These are phyloP conservation scores for Cinclus cinclus DNA, from an alignment of 2,113 vertebrate species.

Conservation along the genomic window DNA sequence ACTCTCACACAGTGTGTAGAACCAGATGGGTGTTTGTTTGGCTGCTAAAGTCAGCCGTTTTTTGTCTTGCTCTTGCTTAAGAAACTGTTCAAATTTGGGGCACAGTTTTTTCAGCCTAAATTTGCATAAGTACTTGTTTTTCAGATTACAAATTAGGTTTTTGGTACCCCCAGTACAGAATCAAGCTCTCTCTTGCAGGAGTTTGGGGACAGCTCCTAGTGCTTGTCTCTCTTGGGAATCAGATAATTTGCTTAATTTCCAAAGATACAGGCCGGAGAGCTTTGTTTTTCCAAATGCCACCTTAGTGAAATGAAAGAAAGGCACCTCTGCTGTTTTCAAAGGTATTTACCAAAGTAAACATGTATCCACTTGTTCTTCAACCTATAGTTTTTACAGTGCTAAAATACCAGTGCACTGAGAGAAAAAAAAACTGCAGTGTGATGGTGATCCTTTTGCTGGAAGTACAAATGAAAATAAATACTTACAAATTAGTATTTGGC, in stretches of 20 bases:
- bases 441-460: background rate
- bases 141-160: background rate
- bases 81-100: background rate
- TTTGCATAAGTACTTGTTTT: background rate
- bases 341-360: background rate
- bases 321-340: background rate
- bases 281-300: background rate
- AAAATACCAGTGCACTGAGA: background rate
- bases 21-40: background rate
- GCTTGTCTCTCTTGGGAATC: background rate
- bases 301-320: background rate
- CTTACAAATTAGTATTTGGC: background rate
- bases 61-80: background rate
- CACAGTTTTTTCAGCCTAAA: background rate
- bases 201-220: background rate
- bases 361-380: background rate
- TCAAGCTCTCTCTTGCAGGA: background rate
- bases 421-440: background rate
- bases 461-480: background rate
- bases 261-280: background rate
- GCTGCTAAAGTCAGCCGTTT: background rate
- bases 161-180: background rate
- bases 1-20: conserved; percentile 3
- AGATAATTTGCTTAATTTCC: background rate
- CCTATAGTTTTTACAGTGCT: background rate